Evolutionary conservation across 2,113 vertebrate genomes (phyloP).

Genomic region (Entomyzon cyanotis): DNA sequence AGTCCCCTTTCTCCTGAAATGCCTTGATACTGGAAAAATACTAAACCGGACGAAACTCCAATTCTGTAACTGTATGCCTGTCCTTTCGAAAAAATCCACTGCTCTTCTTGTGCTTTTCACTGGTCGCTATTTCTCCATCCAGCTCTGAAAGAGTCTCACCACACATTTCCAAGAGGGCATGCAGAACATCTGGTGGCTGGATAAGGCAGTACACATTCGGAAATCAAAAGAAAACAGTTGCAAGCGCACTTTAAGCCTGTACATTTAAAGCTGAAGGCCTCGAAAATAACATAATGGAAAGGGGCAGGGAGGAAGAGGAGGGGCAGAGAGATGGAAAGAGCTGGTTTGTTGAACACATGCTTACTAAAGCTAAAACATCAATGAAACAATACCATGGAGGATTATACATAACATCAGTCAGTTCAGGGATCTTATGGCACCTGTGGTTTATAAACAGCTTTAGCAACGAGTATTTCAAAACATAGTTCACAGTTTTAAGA

Average conservation of each 20-base stretch:
- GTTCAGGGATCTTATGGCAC: constrained; percentile 92
- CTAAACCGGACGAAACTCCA: neutral
- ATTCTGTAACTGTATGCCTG: neutral
- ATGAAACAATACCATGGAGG: constrained; percentile 73
- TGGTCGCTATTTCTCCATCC: constrained; percentile 52
- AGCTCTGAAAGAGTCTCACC: constrained; percentile 64
- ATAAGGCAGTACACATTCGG: constrained; percentile 84
- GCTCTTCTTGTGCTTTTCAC: constrained; percentile 60
- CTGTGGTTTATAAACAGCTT: constrained; percentile 95
- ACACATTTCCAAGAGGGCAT: constrained; percentile 74
- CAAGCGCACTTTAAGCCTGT: constrained; percentile 82
- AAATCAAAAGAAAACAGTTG: constrained; percentile 72
- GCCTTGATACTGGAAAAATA: neutral
- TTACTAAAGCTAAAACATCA: constrained; percentile 73
- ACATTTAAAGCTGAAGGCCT: constrained; percentile 83
- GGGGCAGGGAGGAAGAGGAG: neutral
- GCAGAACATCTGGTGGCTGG: constrained; percentile 80
- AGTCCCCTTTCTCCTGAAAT: neutral
- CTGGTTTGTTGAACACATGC: constrained; percentile 73
- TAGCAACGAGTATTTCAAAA: constrained; percentile 88
- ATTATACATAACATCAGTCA: constrained; percentile 74
- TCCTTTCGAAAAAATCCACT: neutral
- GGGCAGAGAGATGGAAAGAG: constrained; percentile 49
- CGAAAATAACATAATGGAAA: constrained; percentile 63
- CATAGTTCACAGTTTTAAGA: constrained; percentile 97